Evolutionary conservation across 2,888 invertebrate species (phyloP).

Genomic region (Caenorhabditis drosophilae): DNA sequence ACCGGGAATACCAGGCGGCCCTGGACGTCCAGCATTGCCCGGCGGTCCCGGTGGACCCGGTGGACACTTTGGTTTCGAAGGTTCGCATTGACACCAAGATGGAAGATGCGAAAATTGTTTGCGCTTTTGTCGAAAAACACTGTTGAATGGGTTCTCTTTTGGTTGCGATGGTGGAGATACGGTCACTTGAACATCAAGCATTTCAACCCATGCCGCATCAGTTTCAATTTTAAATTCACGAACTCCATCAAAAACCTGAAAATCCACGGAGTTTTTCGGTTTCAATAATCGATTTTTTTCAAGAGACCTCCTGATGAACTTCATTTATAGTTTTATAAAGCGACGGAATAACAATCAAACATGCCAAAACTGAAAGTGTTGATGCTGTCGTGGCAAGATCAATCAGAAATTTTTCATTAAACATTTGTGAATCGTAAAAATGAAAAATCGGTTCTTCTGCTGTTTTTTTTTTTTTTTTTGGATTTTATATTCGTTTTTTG

Average conservation of each 20-base stretch:
- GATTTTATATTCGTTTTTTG: no score
- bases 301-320: conserved; percentile 43
- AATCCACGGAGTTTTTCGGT: background rate
- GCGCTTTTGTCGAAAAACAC: conserved; percentile 56
- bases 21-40: conserved; percentile 50
- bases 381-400: conserved; percentile 48
- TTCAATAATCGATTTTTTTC: background rate
- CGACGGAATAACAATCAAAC: conserved; percentile 60
- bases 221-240: conserved; percentile 56
- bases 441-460: no score
- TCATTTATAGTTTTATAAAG: conserved; percentile 42
- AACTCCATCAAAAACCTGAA: conserved; percentile 54
- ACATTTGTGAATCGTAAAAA: conserved; percentile 21
- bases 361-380: conserved; percentile 47
- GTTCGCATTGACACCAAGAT: conserved; percentile 57
- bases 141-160: conserved; percentile 50
- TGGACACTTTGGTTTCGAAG: conserved; percentile 53
- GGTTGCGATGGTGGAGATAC: conserved; percentile 64
- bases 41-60: conserved; percentile 57
- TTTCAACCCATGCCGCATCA: conserved; percentile 56
- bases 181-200: conserved; percentile 56
- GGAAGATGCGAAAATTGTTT: conserved; percentile 54
- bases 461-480: no score
- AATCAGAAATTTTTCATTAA: conserved; percentile 54
- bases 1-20: conserved; percentile 46